A percentile compares a stretch with the other conserved stretches of the same genome.
Conservation (phyloP, 1,140 invertebrate species). For the Drosophila sp. region DNA sequence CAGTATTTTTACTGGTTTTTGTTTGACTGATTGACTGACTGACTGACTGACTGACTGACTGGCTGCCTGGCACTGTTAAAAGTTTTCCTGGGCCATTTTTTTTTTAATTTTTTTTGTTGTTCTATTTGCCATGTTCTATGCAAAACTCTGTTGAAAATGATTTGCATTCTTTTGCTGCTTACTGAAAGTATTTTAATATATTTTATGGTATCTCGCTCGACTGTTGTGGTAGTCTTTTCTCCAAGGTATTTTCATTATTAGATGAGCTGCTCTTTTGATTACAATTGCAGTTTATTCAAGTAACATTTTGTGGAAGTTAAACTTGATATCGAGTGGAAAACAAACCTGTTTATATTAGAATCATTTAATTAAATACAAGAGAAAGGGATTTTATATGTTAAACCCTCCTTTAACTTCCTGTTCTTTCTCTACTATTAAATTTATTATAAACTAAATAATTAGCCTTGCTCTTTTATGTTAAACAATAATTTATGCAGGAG, state of each 20-base stretch:
- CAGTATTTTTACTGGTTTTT: constrained; percentile 19
- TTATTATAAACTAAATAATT: too few species aligned
- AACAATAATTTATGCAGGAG: too few species aligned
- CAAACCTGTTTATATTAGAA: too few species aligned
- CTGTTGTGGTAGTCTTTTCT: constrained; percentile 4
- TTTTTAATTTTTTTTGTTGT: neutral
- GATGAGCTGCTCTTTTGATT: neutral
- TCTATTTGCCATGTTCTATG: constrained; percentile 19
- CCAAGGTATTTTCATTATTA: constrained; percentile 33
- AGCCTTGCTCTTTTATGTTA: too few species aligned
- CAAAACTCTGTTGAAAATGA: constrained; percentile 30
- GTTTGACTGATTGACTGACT: constrained; percentile 24
- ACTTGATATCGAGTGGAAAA: too few species aligned
- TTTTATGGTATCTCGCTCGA: constrained; percentile 34
- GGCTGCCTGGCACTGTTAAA: constrained; percentile 29
- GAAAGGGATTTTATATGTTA: too few species aligned
- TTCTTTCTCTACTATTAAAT: too few species aligned
- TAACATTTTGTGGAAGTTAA: neutral
- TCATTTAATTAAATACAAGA: too few species aligned
- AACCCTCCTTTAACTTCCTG: too few species aligned
- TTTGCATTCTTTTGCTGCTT: constrained; percentile 44
- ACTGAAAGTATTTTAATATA: constrained; percentile 59
- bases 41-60: constrained; percentile 19
- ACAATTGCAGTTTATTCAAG: constrained; percentile 1
- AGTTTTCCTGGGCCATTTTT: constrained; percentile 29